Evolutionary conservation across 2,888 invertebrate species (phyloP).

Genomic region (Listrodromus nycthemerus): DNA sequence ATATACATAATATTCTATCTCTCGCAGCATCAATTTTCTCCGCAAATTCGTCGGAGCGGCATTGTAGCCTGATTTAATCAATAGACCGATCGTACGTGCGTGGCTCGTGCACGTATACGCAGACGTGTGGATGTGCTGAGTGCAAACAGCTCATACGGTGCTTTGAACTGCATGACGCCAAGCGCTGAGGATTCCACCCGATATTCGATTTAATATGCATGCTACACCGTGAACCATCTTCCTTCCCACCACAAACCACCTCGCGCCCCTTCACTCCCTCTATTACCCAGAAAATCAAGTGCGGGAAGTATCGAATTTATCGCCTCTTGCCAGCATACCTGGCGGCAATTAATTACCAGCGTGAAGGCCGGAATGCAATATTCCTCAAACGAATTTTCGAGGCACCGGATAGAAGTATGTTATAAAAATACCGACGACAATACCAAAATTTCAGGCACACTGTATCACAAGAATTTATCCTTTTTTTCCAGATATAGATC

Average conservation of each 20-base stretch:
- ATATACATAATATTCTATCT: slow-evolving; percentile 14
- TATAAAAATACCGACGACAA: not conserved
- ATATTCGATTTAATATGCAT: slow-evolving; percentile 44
- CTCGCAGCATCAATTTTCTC: slow-evolving; percentile 41
- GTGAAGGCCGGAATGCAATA: slow-evolving; percentile 4
- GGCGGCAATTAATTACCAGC: slow-evolving; percentile 7
- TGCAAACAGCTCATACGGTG: slow-evolving; percentile 28
- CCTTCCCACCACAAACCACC: not conserved
- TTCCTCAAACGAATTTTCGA: slow-evolving; percentile 5
- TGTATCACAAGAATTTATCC: no score
- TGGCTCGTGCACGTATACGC: not conserved
- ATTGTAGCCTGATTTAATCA: slow-evolving; percentile 37
- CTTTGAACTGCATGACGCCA: slow-evolving; percentile 46
- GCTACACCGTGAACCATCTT: slow-evolving; percentile 18
- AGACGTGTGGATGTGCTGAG: slow-evolving; percentile 18
- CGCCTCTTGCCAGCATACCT: not conserved
- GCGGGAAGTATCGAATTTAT: slow-evolving; percentile 38
- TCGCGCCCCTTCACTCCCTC: not conserved
- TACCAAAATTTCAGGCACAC: no score
- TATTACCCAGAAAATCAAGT: slow-evolving; percentile 5
- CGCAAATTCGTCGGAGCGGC: slow-evolving; percentile 37
- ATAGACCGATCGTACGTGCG: slow-evolving; percentile 43
- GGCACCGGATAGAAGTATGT: not conserved
- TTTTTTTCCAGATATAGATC: no score
- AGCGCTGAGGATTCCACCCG: slow-evolving; percentile 31